phyloP scores from a whole-genome alignment of 2,113 vertebrate species.

The Dicaeum eximium region DNA sequence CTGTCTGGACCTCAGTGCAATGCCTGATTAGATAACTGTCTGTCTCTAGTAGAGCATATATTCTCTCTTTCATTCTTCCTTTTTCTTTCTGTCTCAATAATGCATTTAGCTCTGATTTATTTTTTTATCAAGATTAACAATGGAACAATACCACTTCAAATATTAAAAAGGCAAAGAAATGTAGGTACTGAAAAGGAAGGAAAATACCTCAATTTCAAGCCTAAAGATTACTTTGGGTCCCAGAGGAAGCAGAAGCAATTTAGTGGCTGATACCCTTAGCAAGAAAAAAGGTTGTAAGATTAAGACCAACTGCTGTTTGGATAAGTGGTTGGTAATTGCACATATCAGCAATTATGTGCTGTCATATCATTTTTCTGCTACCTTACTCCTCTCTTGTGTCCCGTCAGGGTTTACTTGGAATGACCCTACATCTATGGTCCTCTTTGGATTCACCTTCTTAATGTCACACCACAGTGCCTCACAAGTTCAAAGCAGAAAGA shows the following conservation, averaged over 20 bases:
- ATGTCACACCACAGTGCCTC: conserved; percentile 79
- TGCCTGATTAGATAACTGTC: background rate
- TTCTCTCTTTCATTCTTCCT: background rate
- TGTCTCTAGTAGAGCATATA: background rate
- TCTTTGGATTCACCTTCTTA: conserved; percentile 86
- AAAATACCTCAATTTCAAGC: conserved; percentile 80
- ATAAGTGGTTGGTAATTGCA: conserved; percentile 83
- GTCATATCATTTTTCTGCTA: conserved; percentile 73
- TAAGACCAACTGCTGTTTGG: conserved; percentile 84
- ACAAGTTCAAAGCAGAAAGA: conserved; percentile 57
- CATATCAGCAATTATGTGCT: conserved; percentile 76
- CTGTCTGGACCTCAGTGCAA: background rate
- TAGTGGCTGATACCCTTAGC: conserved; percentile 78
- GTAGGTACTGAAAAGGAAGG: conserved; percentile 73
- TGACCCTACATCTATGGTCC: conserved; percentile 84
- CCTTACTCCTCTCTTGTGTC: conserved; percentile 86
- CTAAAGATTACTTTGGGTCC: conserved; percentile 81
- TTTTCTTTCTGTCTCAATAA: conserved; percentile 6
- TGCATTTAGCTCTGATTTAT: conserved; percentile 17
- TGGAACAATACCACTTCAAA: conserved; percentile 48
- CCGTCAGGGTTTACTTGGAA: conserved; percentile 86
- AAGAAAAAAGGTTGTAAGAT: conserved; percentile 80
- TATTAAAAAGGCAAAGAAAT: conserved; percentile 67
- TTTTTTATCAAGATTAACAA: conserved; percentile 66
- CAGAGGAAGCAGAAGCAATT: conserved; percentile 82